A percentile compares a stretch with the other conserved stretches of the same genome.
Conservation (phyloP, 2,113 vertebrate species). For the Percina caprodes region DNA sequence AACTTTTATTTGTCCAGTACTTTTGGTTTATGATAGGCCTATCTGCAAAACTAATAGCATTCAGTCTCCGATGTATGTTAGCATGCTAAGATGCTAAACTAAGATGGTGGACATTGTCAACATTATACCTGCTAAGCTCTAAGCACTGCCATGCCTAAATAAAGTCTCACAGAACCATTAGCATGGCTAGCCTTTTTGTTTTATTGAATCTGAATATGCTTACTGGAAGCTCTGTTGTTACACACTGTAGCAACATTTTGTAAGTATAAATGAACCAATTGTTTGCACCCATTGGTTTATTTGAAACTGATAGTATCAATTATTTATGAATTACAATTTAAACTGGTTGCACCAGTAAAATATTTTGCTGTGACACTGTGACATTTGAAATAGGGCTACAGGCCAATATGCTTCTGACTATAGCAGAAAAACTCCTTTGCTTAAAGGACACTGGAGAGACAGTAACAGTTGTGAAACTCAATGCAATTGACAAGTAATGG, state of each 20-base stretch:
- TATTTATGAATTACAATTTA: background rate
- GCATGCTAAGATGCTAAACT: too few relatives aligned
- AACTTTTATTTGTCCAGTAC: too few relatives aligned
- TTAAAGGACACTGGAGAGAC: constrained; percentile 28
- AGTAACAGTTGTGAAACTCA: background rate
- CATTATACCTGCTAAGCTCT: too few relatives aligned
- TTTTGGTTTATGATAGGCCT: too few relatives aligned
- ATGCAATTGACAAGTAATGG: background rate
- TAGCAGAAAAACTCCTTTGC: background rate
- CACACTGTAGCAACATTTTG: background rate
- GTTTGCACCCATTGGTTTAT: background rate
- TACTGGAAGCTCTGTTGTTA: background rate
- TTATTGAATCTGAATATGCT: background rate
- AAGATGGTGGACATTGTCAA: too few relatives aligned
- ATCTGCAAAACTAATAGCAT: too few relatives aligned
- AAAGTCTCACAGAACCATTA: too few relatives aligned
- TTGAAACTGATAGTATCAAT: background rate
- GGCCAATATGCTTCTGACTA: background rate
- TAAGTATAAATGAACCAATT: background rate
- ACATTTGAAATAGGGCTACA: constrained; percentile 16
- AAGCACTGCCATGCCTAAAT: too few relatives aligned
- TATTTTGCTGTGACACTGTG: constrained; percentile 9
- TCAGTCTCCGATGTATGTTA: too few relatives aligned
- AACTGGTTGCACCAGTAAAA: background rate
- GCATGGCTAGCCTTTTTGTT: too few relatives aligned